Evolutionary conservation across 53 echinoderm and acorn worm genomes (phyloP), one percentile per base, ranked within the genome.

Genomic region (Actinopyga echinites): DNA sequence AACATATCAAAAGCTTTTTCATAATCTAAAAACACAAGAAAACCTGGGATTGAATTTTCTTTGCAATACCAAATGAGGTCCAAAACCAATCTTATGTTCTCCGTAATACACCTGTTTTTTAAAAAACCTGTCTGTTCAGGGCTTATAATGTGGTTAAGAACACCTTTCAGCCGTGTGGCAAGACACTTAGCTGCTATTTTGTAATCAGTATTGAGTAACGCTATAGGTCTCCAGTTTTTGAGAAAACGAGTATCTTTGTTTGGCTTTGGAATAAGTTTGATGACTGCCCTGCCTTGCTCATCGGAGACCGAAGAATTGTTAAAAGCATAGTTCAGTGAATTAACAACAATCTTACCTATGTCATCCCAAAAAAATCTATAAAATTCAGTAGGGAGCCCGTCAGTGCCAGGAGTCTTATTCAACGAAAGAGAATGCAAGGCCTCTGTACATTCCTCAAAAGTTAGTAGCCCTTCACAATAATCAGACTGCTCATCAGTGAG

Each of bases 11-110:
- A 37, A 7, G 37, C 37, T 37, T 37, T 37, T 37, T 37, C 37
- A 37, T 37, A 37, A 7, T 37, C 37, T 37, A 37, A 37, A 37
- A 37, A 37, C n/a, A n/a, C n/a, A 37, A 71, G 13, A 71, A 38
- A 34, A 34, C 42, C 40, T 20, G 38, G 73, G 15, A 71, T 17
- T 35, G 32, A 32, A 5, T 38, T 71, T 21, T 40, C 24, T 5
- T 42, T 38, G 15, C 73, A 71, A 44, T 71, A 44, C 23, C 35
- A 71, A 21, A 71, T 42, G 35, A 71, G 35, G 19, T 71, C 73
- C 4, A 71, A 37, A 37, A n/a, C 26, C 22, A 58, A 23, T 23
- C 26, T 58, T 7, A 37, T n/a, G n/a, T n/a, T n/a, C n/a, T n/a
- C n/a, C n/a, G n/a, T n/a, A n/a, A n/a, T n/a, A n/a, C n/a, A n/a